These are phyloP conservation scores for Drosophila borborema DNA, from an alignment of 2,888 invertebrate species.

Conservation along the genomic window DNA sequence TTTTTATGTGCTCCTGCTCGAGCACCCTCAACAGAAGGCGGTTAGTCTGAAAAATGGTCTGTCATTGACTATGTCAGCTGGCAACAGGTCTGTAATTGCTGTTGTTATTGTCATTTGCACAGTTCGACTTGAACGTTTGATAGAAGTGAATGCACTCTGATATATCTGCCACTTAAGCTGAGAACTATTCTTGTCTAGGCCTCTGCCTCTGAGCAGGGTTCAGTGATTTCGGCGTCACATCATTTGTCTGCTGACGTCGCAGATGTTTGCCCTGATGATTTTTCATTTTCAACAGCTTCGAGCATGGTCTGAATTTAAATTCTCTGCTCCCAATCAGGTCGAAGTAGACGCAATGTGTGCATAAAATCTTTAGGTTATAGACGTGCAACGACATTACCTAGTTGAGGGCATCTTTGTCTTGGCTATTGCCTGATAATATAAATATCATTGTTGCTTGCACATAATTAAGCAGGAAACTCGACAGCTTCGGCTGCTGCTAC, in stretches of 20 bases:
- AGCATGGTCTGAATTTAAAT: slow-evolving; percentile 39
- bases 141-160: slow-evolving; percentile 35
- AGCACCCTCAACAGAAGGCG: slow-evolving; percentile 14
- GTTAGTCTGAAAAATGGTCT: slow-evolving; percentile 21
- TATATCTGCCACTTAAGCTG: slow-evolving; percentile 14
- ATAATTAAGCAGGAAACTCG: slow-evolving; percentile 71
- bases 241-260: slow-evolving; percentile 69
- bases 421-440: slow-evolving; percentile 65
- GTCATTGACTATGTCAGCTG: slow-evolving; percentile 36
- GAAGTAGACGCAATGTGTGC: slow-evolving; percentile 17
- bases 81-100: slow-evolving; percentile 36
- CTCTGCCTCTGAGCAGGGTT: slow-evolving; percentile 30
- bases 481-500: slow-evolving; percentile 3
- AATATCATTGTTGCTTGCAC: slow-evolving; percentile 81
- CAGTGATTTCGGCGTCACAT: slow-evolving; percentile 54
- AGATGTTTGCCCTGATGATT: slow-evolving; percentile 37
- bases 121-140: slow-evolving; percentile 8
- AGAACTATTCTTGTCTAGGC: slow-evolving; percentile 10
- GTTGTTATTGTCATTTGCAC: slow-evolving; percentile 2
- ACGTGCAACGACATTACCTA: slow-evolving; percentile 20
- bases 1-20: background rate
- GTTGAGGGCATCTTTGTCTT: slow-evolving; percentile 39
- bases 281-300: slow-evolving; percentile 25
- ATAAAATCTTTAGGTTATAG: slow-evolving; percentile 11
- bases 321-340: background rate